phyloP scores from a whole-genome alignment of 2,888 invertebrate species.

The Amblyjoppa proteus region DNA sequence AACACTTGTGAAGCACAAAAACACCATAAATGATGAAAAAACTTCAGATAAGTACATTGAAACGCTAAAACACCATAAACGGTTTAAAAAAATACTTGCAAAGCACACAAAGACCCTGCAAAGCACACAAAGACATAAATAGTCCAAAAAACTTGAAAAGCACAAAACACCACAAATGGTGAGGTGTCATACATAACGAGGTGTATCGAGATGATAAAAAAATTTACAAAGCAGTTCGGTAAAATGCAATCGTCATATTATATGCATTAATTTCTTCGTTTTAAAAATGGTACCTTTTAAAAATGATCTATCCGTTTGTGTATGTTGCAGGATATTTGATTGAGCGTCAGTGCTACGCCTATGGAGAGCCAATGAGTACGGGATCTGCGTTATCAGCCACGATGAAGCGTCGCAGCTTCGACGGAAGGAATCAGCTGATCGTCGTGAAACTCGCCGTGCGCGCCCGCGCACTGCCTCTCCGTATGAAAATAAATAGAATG shows the following conservation, averaged over 20 bases:
- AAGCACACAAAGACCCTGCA: no score
- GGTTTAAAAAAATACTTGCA: not conserved
- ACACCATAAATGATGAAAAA: not conserved
- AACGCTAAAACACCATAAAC: not conserved
- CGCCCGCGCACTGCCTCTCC: slow-evolving; percentile 13
- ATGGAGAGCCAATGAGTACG: slow-evolving; percentile 39
- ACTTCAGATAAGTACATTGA: no score
- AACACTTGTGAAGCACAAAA: not conserved
- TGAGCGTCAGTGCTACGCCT: slow-evolving; percentile 15
- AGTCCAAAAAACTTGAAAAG: no score
- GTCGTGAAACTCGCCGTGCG: not conserved
- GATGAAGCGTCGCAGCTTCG: not conserved
- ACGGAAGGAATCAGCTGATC: slow-evolving; percentile 42
- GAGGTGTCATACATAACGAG: no score
- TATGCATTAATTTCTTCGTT: not conserved
- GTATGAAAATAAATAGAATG: slow-evolving; percentile 27
- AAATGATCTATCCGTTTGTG: not conserved
- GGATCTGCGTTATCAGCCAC: slow-evolving; percentile 33
- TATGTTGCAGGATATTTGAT: not conserved
- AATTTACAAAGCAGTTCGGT: not conserved
- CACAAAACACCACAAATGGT: no score
- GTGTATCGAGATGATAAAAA: not conserved
- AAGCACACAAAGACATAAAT: no score
- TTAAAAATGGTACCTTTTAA: not conserved
- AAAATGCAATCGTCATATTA: not conserved